Percentiles rank a stretch among this genome's conserved stretches.
phyloP scores from a whole-genome alignment of 2,113 vertebrate genomes.

The Guaruba guarouba region DNA sequence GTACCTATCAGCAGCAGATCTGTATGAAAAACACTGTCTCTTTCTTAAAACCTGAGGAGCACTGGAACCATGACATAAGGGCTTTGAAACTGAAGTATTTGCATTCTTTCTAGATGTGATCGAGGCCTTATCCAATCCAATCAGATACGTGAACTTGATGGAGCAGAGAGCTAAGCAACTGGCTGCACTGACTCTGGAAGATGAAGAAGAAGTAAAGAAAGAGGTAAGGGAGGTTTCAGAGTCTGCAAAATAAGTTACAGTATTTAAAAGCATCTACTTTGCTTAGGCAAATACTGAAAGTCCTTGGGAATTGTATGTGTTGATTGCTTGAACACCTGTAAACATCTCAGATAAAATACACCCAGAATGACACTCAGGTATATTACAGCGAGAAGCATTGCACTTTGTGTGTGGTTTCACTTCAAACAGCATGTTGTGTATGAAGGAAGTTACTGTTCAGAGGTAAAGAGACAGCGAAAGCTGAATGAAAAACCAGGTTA shows the following conservation, averaged over 20 bases:
- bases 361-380: too few species aligned
- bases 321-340: neutral
- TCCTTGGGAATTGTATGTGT: neutral
- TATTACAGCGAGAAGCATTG: neutral
- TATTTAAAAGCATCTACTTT: neutral
- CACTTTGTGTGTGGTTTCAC: neutral
- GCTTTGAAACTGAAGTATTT: slow-evolving; percentile 9
- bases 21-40: neutral
- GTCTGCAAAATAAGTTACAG: neutral
- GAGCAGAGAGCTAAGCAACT: slow-evolving; percentile 95
- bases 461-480: neutral
- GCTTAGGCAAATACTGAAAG: neutral
- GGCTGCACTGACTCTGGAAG: slow-evolving; percentile 92
- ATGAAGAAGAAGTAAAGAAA: slow-evolving; percentile 92
- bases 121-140: slow-evolving; percentile 97
- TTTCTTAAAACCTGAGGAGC: neutral
- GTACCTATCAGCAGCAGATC: neutral
- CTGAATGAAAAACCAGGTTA: neutral
- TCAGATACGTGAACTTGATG: slow-evolving; percentile 95
- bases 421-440: neutral
- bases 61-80: neutral
- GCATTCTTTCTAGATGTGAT: slow-evolving; percentile 85
- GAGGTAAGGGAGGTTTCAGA: slow-evolving; percentile 78
- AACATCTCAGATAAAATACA: neutral
- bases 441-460: neutral